Percentiles rank a stretch among this genome's conserved stretches.
These are phyloP conservation scores for Eulacestoma nigropectus DNA, from an alignment of 2,113 vertebrate species.

Conservation along the genomic window DNA sequence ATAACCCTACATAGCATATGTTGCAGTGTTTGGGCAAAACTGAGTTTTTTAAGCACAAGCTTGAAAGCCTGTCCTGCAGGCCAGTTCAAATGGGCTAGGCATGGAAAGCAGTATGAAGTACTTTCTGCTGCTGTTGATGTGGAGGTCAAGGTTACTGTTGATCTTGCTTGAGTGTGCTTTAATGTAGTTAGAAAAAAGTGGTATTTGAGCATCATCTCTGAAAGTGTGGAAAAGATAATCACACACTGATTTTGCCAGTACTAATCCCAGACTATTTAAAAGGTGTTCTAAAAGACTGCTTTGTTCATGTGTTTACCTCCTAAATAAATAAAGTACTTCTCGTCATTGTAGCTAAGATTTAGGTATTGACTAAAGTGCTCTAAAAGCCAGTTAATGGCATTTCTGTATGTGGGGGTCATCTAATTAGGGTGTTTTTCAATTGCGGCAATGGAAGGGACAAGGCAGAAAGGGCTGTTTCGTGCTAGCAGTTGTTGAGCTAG, in stretches of 20 bases:
- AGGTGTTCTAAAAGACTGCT: neutral
- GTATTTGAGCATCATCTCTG: neutral
- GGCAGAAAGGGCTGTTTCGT: neutral
- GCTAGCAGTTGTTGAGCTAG: neutral
- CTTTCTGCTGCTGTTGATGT: neutral
- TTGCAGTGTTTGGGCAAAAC: neutral
- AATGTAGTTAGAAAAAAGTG: neutral
- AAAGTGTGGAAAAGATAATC: neutral
- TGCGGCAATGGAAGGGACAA: neutral
- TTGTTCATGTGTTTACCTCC: neutral
- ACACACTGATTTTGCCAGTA: neutral
- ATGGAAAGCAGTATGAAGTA: neutral
- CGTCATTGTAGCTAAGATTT: neutral
- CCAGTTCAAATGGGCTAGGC: neutral
- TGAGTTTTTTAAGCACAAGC: neutral
- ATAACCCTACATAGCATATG: neutral
- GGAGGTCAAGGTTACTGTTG: neutral
- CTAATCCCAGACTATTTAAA: neutral
- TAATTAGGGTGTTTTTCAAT: slow-evolving; percentile 26
- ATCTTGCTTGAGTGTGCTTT: neutral
- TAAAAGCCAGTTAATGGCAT: slow-evolving; percentile 11
- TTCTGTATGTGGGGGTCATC: neutral
- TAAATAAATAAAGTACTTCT: neutral
- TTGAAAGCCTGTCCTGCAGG: neutral
- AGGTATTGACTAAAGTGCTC: neutral